phyloP scores from a whole-genome alignment of 2,888 invertebrate genomes.

The Tipula lateralis region DNA sequence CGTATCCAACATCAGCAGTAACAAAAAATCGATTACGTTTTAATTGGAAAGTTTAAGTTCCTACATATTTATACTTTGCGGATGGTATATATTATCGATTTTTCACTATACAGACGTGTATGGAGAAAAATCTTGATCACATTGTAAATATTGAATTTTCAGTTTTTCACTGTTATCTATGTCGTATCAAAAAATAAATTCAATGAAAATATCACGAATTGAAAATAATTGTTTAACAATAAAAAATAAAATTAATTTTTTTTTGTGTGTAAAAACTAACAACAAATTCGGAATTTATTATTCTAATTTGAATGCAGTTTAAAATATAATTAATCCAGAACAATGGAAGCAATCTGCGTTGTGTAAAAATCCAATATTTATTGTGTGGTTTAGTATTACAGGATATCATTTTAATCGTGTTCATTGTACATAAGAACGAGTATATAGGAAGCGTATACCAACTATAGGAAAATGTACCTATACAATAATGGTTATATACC shows the following conservation, averaged over 20 bases:
- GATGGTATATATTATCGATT: neutral
- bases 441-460: neutral
- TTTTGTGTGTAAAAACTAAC: neutral
- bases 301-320: neutral
- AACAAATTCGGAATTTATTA: neutral
- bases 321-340: slow-evolving; percentile 11
- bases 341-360: neutral
- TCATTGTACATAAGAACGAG: neutral
- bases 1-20: neutral
- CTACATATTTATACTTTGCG: neutral
- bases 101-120: neutral
- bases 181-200: neutral
- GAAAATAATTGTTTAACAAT: neutral
- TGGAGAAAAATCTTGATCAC: neutral
- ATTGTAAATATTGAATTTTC: neutral
- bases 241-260: neutral
- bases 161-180: neutral
- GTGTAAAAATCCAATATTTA: neutral
- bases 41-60: neutral
- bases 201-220: neutral
- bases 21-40: neutral
- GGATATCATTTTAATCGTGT: neutral
- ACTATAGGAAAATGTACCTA: neutral
- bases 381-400: neutral
- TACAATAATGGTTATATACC: too few species aligned